Base-by-base conservation (phyloP, 2,113 vertebrate species). In the Hippolais icterina region DNA sequence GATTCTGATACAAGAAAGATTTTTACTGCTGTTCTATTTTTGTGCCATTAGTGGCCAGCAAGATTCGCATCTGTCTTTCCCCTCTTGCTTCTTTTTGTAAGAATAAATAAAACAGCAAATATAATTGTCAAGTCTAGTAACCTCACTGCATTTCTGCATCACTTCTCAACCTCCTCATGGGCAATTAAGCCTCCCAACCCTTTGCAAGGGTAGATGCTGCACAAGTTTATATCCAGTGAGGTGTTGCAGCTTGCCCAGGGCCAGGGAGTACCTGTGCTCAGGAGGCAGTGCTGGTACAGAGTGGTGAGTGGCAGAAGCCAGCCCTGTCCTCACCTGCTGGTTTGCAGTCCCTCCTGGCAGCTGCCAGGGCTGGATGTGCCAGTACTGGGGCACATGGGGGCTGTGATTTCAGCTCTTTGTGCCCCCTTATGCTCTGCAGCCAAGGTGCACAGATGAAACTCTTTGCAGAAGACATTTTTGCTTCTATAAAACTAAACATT, bases 321-420 rank as follows among this genome's bases (percentile, higher is more conserved):
- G 13, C 25, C 39, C 53, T 4, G 2, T 53, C 71, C 47, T 56
- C 42, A 3, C 21, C 46, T 0, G 0, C 6, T 16, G 28, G 33
- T 16, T 50, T 60, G 54, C 68, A 37, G 54, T 41, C 53, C 57
- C 71, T 47, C 2, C 5, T 19, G 75, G 53, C 47, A 50, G 54
- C 59, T 79, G 85, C 78, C 5, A 3, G 28, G 74, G 69, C 46
- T 52, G 66, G 68, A 42, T 35, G 50, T 16, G 39, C 65, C 85
- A 27, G 31, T 9, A 12, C 57, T 24, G 44, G 31, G 49, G 41
- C 31, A 23, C 0, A 5, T 3, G 1, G 15, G 19, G 72, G 8
- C 14, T 66, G 37, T 4, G 13, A 31, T 28, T 77, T 47, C 75
- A 50, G 53, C 47, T 52, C n/a, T 47, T 79, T 41, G 49, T 59